phyloP scores from a whole-genome alignment of 2,113 vertebrate genomes.

The Plecturocebus donacophilus region DNA sequence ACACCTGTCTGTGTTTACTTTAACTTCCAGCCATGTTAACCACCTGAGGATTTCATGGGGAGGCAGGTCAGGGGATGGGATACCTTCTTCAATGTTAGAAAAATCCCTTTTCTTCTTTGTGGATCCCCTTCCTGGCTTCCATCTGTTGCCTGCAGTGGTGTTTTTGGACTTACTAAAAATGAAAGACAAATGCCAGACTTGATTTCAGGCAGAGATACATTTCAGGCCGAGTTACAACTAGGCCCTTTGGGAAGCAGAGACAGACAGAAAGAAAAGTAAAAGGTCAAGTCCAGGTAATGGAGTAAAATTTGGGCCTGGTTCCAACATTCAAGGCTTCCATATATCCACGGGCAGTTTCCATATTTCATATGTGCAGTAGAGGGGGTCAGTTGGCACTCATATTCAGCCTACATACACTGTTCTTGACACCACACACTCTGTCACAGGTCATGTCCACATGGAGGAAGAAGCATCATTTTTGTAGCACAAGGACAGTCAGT shows the following conservation, averaged over 20 bases:
- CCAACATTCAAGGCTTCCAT: background rate
- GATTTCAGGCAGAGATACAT: background rate
- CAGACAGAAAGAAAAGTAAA: background rate
- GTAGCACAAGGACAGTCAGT: background rate
- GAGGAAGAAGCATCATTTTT: background rate
- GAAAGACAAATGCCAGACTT: background rate
- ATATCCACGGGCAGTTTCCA: background rate
- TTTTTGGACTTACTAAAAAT: background rate
- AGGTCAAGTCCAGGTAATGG: background rate
- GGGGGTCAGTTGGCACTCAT: background rate
- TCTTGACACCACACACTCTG: background rate
- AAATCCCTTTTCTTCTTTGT: background rate
- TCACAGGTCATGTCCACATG: fast-evolving
- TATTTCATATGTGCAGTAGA: fast-evolving
- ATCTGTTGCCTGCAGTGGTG: background rate
- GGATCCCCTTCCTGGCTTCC: fast-evolving
- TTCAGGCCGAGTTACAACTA: background rate
- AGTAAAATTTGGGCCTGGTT: background rate
- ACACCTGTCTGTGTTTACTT: background rate
- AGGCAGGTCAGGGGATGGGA: background rate
- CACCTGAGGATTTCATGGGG: background rate
- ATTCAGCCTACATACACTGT: fast-evolving
- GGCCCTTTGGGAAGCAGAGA: background rate
- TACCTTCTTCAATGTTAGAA: background rate
- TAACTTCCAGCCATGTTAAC: background rate